phyloP scores from a whole-genome alignment of 2,797 vertebrate genomes.

The Aselliscus stoliczkanus region DNA sequence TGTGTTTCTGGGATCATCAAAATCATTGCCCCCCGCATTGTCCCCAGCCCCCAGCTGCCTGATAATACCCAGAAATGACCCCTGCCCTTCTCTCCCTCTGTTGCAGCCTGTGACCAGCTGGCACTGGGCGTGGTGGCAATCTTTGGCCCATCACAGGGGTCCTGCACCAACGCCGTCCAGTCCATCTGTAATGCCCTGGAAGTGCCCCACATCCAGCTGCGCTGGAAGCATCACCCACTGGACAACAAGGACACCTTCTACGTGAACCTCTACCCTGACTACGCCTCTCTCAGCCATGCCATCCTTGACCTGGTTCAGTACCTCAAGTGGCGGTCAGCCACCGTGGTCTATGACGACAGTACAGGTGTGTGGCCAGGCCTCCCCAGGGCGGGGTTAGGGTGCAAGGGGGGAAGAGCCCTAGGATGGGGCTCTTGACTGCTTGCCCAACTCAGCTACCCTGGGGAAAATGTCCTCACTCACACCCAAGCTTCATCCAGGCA shows the following conservation, averaged over 20 bases:
- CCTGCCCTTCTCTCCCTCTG: not conserved
- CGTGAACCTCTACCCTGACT: slow-evolving; percentile 98
- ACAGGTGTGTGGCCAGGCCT: slow-evolving; percentile 86
- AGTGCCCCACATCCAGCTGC: slow-evolving; percentile 96
- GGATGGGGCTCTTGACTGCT: not conserved
- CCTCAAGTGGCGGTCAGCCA: slow-evolving; percentile 98
- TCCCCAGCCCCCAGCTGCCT: not conserved
- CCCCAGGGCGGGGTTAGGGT: fast-evolving
- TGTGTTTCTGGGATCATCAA: not conserved
- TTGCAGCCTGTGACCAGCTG: slow-evolving; percentile 96
- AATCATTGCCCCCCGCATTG: not conserved
- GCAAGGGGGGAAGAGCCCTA: not conserved
- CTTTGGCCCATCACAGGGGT: slow-evolving; percentile 97
- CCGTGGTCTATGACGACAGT: slow-evolving; percentile 97
- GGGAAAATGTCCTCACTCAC: not conserved
- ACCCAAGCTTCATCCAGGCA: not conserved
- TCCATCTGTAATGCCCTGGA: slow-evolving; percentile 99
- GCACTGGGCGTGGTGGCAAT: slow-evolving; percentile 98
- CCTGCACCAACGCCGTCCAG: slow-evolving; percentile 97
- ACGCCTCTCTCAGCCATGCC: slow-evolving; percentile 96
- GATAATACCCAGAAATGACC: not conserved
- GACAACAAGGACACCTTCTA: slow-evolving; percentile 99
- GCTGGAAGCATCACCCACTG: slow-evolving; percentile 99
- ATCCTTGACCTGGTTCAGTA: slow-evolving; percentile 98
- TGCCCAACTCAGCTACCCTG: not conserved